phyloP scores from a whole-genome alignment of 1,140 invertebrate species.

The fruit fly (Drosophila melanogaster) region DNA sequence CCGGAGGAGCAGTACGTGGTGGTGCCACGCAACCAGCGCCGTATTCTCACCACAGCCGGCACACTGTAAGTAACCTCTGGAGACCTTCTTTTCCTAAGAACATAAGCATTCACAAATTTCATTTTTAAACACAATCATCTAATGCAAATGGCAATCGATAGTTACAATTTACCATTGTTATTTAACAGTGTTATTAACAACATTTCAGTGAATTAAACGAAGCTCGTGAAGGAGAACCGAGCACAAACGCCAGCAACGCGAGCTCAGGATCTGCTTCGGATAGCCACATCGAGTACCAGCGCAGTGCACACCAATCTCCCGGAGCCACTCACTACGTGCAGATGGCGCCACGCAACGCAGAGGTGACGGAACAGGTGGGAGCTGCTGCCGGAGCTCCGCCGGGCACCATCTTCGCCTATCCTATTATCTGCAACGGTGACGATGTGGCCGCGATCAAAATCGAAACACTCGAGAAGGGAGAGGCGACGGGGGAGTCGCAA shows the following conservation, averaged over 20 bases:
- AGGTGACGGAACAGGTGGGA: constrained; percentile 58
- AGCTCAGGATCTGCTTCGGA: constrained; percentile 62
- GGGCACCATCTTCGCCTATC: constrained; percentile 62
- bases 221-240: constrained; percentile 62
- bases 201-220: constrained; percentile 68
- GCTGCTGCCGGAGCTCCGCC: constrained; percentile 27
- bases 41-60: constrained; percentile 76
- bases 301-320: constrained; percentile 60
- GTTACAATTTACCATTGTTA: neutral
- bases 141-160: neutral
- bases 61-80: constrained; percentile 64
- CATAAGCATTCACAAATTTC: neutral
- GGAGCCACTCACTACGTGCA: constrained; percentile 71
- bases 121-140: neutral
- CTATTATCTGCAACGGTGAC: constrained; percentile 65
- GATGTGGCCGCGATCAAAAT: constrained; percentile 71
- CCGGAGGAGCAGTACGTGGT: constrained; percentile 64
- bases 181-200: neutral
- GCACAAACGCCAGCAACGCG: constrained; percentile 55
- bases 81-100: neutral
- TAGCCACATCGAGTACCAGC: constrained; percentile 65
- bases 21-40: constrained; percentile 57
- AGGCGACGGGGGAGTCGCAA: constrained; percentile 45
- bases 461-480: constrained; percentile 72
- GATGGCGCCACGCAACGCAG: constrained; percentile 73